phyloP scores from a whole-genome alignment of 1,140 invertebrate species.

The Nebria ingens region DNA sequence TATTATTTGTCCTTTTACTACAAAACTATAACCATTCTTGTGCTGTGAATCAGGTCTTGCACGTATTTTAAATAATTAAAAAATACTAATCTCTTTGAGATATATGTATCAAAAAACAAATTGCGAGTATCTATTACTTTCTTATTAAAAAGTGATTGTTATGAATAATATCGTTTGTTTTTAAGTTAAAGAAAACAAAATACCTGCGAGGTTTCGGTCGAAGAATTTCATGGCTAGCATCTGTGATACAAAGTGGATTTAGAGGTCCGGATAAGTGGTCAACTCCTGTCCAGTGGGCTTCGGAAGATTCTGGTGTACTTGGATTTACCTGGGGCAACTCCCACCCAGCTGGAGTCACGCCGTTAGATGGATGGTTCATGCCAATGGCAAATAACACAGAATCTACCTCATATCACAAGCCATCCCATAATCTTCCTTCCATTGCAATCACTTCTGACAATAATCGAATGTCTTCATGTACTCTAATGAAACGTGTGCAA shows the following conservation, averaged over 20 bases:
- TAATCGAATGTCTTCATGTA: background rate
- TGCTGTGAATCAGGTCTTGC: background rate
- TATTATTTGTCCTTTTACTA: background rate
- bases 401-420: background rate
- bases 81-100: background rate
- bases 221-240: constrained; percentile 72
- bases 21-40: background rate
- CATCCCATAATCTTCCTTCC: background rate
- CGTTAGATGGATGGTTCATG: constrained; percentile 5
- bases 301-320: constrained; percentile 17
- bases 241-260: constrained; percentile 55
- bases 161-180: too few species aligned
- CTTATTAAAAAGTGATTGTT: too few species aligned
- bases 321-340: background rate
- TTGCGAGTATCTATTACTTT: too few species aligned
- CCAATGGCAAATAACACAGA: background rate
- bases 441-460: background rate
- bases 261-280: constrained; percentile 53
- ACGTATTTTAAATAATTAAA: background rate
- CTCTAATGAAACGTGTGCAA: background rate
- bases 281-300: constrained; percentile 36
- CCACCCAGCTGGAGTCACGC: background rate
- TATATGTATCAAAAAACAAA: background rate
- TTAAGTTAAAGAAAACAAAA: constrained; percentile 19
- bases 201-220: constrained; percentile 78